Percentiles rank a stretch among this genome's conserved stretches.
Evolutionary conservation across 30 jellyfish, hydroid and myxozoan species (phyloP).

Genomic region (Nemopilema nomurai): DNA sequence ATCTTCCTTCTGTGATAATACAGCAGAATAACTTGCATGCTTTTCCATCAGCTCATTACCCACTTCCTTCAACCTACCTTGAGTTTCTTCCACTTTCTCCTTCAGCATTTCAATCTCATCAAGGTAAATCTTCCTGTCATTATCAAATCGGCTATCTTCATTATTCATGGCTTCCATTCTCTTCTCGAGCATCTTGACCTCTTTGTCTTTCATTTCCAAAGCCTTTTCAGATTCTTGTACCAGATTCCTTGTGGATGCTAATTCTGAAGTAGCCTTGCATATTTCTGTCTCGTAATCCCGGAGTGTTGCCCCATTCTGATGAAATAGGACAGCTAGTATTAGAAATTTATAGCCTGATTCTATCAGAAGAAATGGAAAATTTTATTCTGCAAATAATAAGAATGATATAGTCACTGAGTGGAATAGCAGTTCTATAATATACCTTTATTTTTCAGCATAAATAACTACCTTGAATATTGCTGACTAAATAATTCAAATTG

Average conservation of each 20-base stretch:
- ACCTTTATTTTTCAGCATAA: too few species aligned
- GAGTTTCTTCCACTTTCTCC: constrained; percentile 61
- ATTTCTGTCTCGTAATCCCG: constrained; percentile 50
- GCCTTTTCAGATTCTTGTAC: constrained; percentile 36
- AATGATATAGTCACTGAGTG: too few species aligned
- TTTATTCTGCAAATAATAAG: too few species aligned
- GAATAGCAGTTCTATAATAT: too few species aligned
- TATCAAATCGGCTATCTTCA: constrained; percentile 16
- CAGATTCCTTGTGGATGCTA: constrained; percentile 17
- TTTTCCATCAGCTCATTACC: constrained; percentile 12
- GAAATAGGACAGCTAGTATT: too few species aligned
- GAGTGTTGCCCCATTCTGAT: constrained; percentile 43
- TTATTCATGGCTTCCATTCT: constrained; percentile 24
- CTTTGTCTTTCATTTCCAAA: constrained; percentile 28
- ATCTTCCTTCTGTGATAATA: constrained; percentile 46
- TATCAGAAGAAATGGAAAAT: too few species aligned
- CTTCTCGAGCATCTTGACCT: constrained; percentile 17
- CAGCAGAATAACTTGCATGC: not conserved
- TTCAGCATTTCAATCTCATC: constrained; percentile 48
- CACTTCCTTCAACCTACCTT: constrained; percentile 25
- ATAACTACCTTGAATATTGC: too few species aligned
- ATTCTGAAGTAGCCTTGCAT: constrained; percentile 43
- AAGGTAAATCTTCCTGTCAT: constrained; percentile 41
- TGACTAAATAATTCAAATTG: too few species aligned
- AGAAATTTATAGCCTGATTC: too few species aligned